Percentiles rank a stretch among this genome's conserved stretches.
These are phyloP conservation scores for Parelbella ahira DNA, from an alignment of 2,888 invertebrate species.

Conservation along the genomic window DNA sequence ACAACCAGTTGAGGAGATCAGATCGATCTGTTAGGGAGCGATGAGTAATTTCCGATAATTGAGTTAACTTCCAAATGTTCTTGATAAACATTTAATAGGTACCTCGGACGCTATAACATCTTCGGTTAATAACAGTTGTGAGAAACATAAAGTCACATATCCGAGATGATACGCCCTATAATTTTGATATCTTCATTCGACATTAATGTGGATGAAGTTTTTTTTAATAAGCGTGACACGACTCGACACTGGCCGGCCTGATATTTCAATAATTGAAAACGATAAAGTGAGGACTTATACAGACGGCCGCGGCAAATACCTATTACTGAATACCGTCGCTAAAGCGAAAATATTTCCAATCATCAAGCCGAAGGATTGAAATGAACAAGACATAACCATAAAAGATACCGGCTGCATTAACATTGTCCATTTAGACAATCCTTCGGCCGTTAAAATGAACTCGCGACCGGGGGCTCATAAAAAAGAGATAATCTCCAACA, in stretches of 20 bases:
- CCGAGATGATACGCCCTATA: constrained; percentile 12
- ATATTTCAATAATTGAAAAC: constrained; percentile 26
- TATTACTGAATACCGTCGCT: constrained; percentile 28
- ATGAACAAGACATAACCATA: constrained; percentile 68
- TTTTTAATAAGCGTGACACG: constrained; percentile 25
- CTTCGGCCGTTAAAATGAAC: constrained; percentile 71
- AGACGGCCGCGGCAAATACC: constrained; percentile 19
- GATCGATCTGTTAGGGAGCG: too few species aligned
- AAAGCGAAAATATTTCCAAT: constrained; percentile 53
- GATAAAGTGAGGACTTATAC: constrained; percentile 21
- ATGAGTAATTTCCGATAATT: too few species aligned
- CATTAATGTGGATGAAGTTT: constrained; percentile 16
- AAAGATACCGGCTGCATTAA: constrained; percentile 50
- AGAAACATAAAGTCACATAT: constrained; percentile 11
- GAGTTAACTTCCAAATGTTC: too few species aligned
- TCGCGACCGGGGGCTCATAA: constrained; percentile 76
- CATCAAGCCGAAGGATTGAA: constrained; percentile 54
- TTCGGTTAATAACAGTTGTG: constrained; percentile 7
- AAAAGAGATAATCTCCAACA: constrained; percentile 78
- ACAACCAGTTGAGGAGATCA: too few species aligned
- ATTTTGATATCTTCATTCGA: constrained; percentile 22
- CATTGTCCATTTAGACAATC: constrained; percentile 72
- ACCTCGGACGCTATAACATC: too few species aligned
- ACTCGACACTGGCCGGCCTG: constrained; percentile 1
- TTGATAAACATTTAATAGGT: too few species aligned